phyloP scores from a whole-genome alignment of 2,888 invertebrate species.

The Gnatocerus cornutus region DNA sequence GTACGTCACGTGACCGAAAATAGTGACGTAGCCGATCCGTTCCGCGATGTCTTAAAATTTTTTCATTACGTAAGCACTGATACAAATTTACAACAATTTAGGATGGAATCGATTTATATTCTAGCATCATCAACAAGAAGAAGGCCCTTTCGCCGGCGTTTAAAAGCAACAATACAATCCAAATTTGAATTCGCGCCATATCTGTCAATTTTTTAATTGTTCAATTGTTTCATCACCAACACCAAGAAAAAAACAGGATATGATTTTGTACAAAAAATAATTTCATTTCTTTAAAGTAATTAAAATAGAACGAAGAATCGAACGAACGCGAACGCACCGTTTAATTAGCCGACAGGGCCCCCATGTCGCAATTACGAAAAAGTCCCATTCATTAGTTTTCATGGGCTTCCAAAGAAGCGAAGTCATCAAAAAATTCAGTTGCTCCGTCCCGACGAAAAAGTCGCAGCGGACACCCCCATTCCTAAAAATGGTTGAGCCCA shows the following conservation, averaged over 20 bases:
- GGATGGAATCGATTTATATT: slow-evolving; percentile 15
- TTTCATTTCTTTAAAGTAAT: too few species aligned
- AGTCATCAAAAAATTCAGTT: slow-evolving; percentile 4
- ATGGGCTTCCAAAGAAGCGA: not conserved
- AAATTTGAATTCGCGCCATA: slow-evolving; percentile 1
- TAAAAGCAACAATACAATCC: too few species aligned
- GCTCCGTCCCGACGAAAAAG: slow-evolving; percentile 64
- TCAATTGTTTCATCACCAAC: slow-evolving; percentile 6
- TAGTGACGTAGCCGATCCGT: slow-evolving; percentile 71
- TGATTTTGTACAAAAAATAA: not conserved
- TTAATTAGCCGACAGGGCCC: not conserved
- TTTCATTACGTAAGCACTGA: slow-evolving; percentile 69
- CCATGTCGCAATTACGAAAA: slow-evolving; percentile 2
- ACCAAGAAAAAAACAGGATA: not conserved
- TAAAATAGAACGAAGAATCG: not conserved
- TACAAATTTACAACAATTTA: slow-evolving; percentile 57
- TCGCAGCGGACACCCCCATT: slow-evolving; percentile 68
- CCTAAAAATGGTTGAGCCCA: slow-evolving; percentile 71
- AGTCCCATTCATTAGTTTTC: not conserved
- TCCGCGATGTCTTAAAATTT: slow-evolving; percentile 67
- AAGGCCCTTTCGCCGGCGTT: not conserved
- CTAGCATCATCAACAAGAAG: not conserved
- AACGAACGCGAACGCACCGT: not conserved
- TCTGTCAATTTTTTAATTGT: not conserved
- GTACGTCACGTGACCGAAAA: slow-evolving; percentile 75